Evolutionary conservation across 2,888 invertebrate genomes (phyloP).

Genomic region (Tholera decimalis): DNA sequence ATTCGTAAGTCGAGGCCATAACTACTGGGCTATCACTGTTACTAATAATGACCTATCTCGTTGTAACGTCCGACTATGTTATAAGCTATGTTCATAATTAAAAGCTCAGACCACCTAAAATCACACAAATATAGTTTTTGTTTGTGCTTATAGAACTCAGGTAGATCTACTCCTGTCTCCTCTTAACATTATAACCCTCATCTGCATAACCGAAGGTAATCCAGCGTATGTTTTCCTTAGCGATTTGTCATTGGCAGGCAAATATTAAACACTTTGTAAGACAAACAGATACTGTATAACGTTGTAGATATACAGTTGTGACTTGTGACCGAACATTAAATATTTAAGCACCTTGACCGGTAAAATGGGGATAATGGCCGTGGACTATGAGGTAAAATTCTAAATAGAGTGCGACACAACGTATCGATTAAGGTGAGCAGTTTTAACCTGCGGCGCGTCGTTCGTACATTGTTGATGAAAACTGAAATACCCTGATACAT

Average conservation of each 20-base stretch:
- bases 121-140: conserved; percentile 7
- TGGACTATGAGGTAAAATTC: not conserved
- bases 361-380: not conserved
- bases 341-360: conserved; percentile 20
- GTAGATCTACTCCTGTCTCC: not conserved
- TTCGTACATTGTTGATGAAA: too few relatives aligned
- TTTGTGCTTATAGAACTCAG: conserved; percentile 14
- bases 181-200: not conserved
- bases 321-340: conserved; percentile 9
- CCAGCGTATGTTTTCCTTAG: conserved; percentile 19
- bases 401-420: too few relatives aligned
- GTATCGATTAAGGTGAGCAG: too few relatives aligned
- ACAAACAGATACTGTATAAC: conserved; percentile 19
- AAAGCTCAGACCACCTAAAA: not conserved
- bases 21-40: too few relatives aligned
- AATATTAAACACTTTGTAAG: conserved; percentile 35
- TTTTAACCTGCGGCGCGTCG: too few relatives aligned
- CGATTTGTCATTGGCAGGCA: conserved; percentile 9
- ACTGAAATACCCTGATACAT: too few relatives aligned
- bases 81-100: too few relatives aligned
- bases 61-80: too few relatives aligned
- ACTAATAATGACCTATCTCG: too few relatives aligned
- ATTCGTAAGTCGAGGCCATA: too few relatives aligned
- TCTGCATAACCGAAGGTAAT: conserved; percentile 9
- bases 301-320: conserved; percentile 2